Conservation (phyloP, 2,113 vertebrate genomes). For the Pycnonotus jocosus region DNA sequence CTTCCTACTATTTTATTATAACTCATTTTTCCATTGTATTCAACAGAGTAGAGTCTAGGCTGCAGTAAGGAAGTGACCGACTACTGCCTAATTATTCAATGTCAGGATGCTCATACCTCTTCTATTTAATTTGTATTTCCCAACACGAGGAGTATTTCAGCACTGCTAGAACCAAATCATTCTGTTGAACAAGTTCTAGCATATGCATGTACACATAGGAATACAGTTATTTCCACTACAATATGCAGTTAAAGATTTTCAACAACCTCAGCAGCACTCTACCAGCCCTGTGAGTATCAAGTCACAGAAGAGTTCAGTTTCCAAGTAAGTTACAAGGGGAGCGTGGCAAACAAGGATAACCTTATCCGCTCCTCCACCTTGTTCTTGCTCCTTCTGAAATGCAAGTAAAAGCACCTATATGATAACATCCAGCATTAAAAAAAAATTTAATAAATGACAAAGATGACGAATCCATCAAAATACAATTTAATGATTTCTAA, state of each 20-base stretch:
- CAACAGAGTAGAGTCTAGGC: background rate
- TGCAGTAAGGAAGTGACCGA: background rate
- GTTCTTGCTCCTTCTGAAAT: background rate
- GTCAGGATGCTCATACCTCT: background rate
- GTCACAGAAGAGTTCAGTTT: background rate
- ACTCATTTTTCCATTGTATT: background rate
- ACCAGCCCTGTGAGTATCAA: background rate
- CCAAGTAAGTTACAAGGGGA: background rate
- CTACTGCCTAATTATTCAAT: background rate
- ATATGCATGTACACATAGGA: background rate
- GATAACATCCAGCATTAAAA: background rate
- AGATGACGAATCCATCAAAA: background rate
- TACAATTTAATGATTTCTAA: background rate
- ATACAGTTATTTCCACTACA: background rate
- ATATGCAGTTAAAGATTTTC: background rate
- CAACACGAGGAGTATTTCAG: background rate
- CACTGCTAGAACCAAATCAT: background rate
- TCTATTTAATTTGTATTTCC: background rate
- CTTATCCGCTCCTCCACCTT: background rate
- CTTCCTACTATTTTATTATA: background rate
- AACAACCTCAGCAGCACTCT: background rate
- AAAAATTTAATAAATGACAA: background rate
- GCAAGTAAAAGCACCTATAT: fast-evolving
- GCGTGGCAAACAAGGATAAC: background rate
- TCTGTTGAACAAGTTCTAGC: background rate